phyloP scores from a whole-genome alignment of 2,113 vertebrate genomes.

The Collichthys lucidus region DNA sequence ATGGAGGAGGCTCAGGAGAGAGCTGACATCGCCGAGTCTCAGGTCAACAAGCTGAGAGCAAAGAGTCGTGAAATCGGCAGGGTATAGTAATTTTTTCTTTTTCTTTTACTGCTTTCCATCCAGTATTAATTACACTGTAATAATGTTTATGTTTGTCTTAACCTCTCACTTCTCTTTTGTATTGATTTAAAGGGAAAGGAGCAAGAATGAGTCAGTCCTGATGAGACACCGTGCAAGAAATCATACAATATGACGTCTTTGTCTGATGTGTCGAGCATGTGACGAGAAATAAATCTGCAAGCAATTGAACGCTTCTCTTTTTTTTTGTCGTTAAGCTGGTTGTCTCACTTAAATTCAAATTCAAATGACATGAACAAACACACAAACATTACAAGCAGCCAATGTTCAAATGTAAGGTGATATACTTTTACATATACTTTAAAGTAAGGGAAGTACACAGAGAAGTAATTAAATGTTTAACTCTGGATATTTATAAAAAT shows the following conservation, averaged over 20 bases:
- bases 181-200: constrained; percentile 72
- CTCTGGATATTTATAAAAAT: background rate
- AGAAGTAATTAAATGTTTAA: background rate
- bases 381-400: background rate
- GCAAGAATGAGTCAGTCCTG: constrained; percentile 66
- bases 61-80: constrained; percentile 70
- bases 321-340: background rate
- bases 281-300: constrained; percentile 60
- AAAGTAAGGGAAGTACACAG: background rate
- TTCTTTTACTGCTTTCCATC: background rate
- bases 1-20: constrained; percentile 87
- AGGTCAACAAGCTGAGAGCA: constrained; percentile 85
- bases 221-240: constrained; percentile 54
- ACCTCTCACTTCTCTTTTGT: constrained; percentile 21
- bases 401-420: background rate
- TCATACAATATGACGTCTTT: constrained; percentile 79
- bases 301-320: constrained; percentile 25
- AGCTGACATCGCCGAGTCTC: constrained; percentile 85
- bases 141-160: background rate
- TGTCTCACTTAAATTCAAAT: background rate
- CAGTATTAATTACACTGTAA: background rate
- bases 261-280: constrained; percentile 39
- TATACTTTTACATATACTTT: background rate
- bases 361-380: background rate
- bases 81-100: constrained; percentile 23